phyloP scores from a whole-genome alignment of 2,888 invertebrate species.

The Gymnocheta viridis region DNA sequence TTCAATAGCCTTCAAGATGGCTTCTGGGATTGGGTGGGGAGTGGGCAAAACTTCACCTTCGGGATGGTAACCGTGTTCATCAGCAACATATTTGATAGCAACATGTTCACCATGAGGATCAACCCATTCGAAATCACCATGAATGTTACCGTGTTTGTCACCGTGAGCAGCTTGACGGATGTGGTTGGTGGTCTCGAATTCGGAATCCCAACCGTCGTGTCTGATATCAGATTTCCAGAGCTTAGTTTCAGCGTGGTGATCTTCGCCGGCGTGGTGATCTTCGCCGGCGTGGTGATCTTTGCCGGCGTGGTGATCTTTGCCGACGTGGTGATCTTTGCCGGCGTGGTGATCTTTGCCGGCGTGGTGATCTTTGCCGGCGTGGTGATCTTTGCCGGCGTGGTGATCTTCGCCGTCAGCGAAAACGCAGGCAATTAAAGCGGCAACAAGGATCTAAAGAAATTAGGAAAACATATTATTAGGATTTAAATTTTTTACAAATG shows the following conservation, averaged over 20 bases:
- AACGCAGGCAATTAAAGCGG: slow-evolving; percentile 72
- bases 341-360: too few relatives aligned
- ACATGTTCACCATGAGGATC: slow-evolving; percentile 77
- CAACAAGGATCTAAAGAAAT: slow-evolving; percentile 53
- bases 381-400: too few relatives aligned
- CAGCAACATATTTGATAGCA: slow-evolving; percentile 75
- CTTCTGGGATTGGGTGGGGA: slow-evolving; percentile 72
- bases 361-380: too few relatives aligned
- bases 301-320: too few relatives aligned
- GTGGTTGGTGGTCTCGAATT: slow-evolving; percentile 74
- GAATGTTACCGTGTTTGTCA: slow-evolving; percentile 75
- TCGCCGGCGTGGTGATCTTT: too few relatives aligned
- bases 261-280: too few relatives aligned
- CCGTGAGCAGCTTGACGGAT: slow-evolving; percentile 72
- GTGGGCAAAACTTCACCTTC: slow-evolving; percentile 70
- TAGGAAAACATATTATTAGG: too few relatives aligned
- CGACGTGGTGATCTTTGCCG: too few relatives aligned
- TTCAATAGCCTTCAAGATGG: slow-evolving; percentile 78
- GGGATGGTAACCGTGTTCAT: slow-evolving; percentile 77
- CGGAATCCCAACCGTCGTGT: slow-evolving; percentile 74
- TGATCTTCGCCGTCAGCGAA: background rate
- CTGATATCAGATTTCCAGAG: slow-evolving; percentile 70
- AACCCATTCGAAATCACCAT: slow-evolving; percentile 75
- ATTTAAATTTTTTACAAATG: too few relatives aligned
- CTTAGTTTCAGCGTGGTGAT: slow-evolving; percentile 71